phyloP scores from a whole-genome alignment of 2,113 vertebrate genomes.

The Prunella fulvescens region DNA sequence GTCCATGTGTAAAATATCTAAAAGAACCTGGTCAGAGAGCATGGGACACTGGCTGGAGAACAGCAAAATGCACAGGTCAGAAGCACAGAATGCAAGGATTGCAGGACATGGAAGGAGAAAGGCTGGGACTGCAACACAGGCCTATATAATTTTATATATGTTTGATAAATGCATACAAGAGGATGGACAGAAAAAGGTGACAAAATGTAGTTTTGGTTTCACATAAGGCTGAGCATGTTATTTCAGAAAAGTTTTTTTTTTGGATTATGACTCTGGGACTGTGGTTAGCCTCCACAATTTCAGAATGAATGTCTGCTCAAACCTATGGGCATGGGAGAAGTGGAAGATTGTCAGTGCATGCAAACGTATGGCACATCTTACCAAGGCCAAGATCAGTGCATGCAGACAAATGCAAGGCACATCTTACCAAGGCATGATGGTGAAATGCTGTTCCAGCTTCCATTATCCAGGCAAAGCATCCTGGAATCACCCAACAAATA shows the following conservation, averaged over 20 bases:
- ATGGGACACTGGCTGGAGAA: not conserved
- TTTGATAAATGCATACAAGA: not conserved
- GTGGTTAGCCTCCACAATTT: not conserved
- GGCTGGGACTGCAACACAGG: not conserved
- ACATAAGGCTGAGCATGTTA: not conserved
- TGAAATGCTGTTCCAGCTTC: slow-evolving; percentile 87
- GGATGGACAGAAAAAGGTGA: not conserved
- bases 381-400: not conserved
- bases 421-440: slow-evolving; percentile 90
- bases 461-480: slow-evolving; percentile 86
- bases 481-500: slow-evolving; percentile 91
- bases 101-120: not conserved
- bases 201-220: not conserved
- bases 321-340: not conserved
- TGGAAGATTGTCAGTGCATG: not conserved
- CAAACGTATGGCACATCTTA: not conserved
- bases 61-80: not conserved
- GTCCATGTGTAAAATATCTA: fast-evolving
- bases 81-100: not conserved
- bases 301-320: not conserved
- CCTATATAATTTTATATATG: not conserved
- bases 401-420: not conserved
- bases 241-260: not conserved
- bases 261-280: not conserved
- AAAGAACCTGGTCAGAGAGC: not conserved